Percentiles rank a stretch among this genome's conserved stretches.
Evolutionary conservation across 2,797 vertebrate genomes (phyloP).

Genomic region (Peromyscus melanophrys): DNA sequence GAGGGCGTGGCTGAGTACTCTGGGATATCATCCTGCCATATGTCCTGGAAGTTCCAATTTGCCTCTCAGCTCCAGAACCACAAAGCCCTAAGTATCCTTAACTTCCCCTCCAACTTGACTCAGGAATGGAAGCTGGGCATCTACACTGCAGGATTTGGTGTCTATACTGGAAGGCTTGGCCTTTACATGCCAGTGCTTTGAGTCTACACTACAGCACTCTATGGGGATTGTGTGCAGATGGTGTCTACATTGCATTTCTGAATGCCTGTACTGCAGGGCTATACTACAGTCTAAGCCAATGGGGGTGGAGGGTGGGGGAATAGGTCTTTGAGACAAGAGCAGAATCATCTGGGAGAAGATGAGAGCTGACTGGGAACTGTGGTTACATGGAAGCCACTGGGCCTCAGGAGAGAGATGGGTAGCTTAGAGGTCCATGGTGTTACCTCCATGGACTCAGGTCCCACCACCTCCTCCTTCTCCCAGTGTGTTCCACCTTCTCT

Average conservation of each 20-base stretch:
- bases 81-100: not conserved
- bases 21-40: not conserved
- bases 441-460: not conserved
- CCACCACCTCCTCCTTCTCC: too few relatives aligned
- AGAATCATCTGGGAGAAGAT: not conserved
- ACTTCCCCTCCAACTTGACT: not conserved
- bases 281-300: not conserved
- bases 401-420: not conserved
- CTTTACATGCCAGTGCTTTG: not conserved
- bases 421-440: not conserved
- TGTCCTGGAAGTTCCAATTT: not conserved
- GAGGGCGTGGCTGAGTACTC: not conserved
- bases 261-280: not conserved
- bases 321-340: not conserved
- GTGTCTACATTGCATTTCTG: not conserved
- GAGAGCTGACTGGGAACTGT: not conserved
- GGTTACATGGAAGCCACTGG: not conserved
- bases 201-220: not conserved
- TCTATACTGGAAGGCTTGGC: not conserved
- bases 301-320: not conserved
- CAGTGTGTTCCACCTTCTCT: not conserved
- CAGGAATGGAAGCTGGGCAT: not conserved
- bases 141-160: not conserved
- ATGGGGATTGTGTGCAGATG: too few relatives aligned
- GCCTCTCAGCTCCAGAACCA: not conserved